Evolutionary conservation across 2,888 invertebrate genomes (phyloP), one percentile per base, ranked within the genome.

Genomic region (Stratiomys singularior): DNA sequence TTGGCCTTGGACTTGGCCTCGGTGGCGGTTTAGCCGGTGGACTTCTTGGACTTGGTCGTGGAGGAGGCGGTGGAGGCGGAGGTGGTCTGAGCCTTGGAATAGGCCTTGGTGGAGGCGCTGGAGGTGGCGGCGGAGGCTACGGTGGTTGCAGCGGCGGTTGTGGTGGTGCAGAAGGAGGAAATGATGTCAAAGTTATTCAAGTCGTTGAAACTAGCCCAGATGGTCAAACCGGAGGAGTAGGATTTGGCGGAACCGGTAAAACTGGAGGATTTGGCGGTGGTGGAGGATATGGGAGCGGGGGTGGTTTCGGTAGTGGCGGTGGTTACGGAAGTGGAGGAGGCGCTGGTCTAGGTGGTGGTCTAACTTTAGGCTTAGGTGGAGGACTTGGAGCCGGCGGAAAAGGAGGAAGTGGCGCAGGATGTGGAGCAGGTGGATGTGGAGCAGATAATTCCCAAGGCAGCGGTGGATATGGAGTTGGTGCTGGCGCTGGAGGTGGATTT

Each of bases 121-220:
- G 64, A 27, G 15, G 30, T n/a, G 64, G 30, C n/a, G 4, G 64
- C n/a, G 52, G 71, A n/a, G 71, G 71, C 7, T 25, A 28, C 25
- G 58, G 58, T 37, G 58, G 74, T 13, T 15, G 44, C 1, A 5
- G 21, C 21, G 30, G 30, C 11, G 74, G 60, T 44, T n/a, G n/a
- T n/a, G n/a, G n/a, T n/a, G n/a, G n/a, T n/a, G n/a, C n/a, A n/a
- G n/a, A n/a, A n/a, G 74, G 60, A 13, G 23, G 60, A 7, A 18
- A 47, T 13, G 23, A 37, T 1, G 74, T 37, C 18, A 58, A 74
- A 74, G 60, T 58, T 58, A 28, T 58, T 11, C 28, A 74, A 37
- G 58, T 74, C 1, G 23, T 69, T 15, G 69, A 47, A 46, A 69
- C 60, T 7, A 44, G 67, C 67, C 30, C 30, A 1, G n/a, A 28